These are phyloP conservation scores for Neodiprion fabricii DNA, from an alignment of 1,140 invertebrate genomes.

Conservation along the genomic window DNA sequence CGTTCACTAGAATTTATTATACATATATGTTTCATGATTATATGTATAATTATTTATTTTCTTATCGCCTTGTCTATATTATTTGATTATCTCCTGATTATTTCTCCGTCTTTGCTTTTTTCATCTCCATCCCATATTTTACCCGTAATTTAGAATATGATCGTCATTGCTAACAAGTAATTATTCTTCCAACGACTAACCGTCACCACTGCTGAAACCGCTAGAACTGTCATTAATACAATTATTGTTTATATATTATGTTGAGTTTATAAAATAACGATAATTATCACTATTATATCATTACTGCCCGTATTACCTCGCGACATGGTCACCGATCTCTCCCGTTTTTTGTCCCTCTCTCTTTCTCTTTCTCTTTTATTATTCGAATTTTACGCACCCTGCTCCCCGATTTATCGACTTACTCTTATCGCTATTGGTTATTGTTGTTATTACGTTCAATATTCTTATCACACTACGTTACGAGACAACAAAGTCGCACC, in stretches of 20 bases:
- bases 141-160: no score
- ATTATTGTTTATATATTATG: neutral
- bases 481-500: neutral
- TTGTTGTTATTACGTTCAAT: no score
- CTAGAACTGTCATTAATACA: neutral
- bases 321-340: neutral
- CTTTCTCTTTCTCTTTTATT: neutral
- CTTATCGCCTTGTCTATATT: no score
- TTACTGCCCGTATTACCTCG: neutral
- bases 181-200: no score
- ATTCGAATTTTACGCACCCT: neutral
- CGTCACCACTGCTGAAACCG: neutral
- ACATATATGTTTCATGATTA: no score
- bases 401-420: neutral
- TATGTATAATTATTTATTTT: no score
- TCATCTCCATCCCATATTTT: no score
- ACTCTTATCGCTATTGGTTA: neutral
- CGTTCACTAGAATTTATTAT: no score
- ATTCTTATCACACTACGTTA: conserved; percentile 26
- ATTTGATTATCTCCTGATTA: no score
- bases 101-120: no score
- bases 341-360: neutral
- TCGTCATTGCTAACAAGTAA: no score
- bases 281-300: neutral
- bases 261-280: neutral